These are phyloP conservation scores for Corythornis madagascariensis DNA, from an alignment of 2,113 vertebrate genomes.

Conservation along the genomic window DNA sequence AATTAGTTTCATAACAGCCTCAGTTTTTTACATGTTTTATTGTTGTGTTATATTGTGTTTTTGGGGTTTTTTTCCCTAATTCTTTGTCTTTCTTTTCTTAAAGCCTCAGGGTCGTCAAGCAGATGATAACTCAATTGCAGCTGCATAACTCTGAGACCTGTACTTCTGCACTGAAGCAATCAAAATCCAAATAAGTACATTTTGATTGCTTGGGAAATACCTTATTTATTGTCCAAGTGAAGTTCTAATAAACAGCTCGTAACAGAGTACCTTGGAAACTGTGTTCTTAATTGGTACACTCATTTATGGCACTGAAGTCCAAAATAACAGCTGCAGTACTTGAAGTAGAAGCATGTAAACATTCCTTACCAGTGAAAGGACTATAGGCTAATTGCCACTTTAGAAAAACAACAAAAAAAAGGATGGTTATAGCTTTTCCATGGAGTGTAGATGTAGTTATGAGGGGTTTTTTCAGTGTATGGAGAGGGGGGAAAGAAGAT, in stretches of 20 bases:
- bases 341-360: background rate
- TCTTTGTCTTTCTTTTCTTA: background rate
- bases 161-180: background rate
- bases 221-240: slow-evolving; percentile 66
- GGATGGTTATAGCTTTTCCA: background rate
- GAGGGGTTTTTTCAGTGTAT: background rate
- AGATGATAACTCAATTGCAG: slow-evolving; percentile 87
- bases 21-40: background rate
- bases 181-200: slow-evolving; percentile 34
- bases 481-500: background rate
- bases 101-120: slow-evolving; percentile 92
- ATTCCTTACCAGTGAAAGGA: background rate
- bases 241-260: slow-evolving; percentile 69
- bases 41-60: background rate
- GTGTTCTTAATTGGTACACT: background rate
- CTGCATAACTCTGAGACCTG: slow-evolving; percentile 76
- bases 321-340: background rate
- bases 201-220: slow-evolving; percentile 51
- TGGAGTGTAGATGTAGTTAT: background rate
- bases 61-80: background rate
- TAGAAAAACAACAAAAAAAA: background rate
- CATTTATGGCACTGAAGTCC: background rate
- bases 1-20: background rate
- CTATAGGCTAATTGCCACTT: background rate
- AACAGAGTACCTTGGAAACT: slow-evolving; percentile 3